Base-by-base conservation (phyloP, 2,113 vertebrate species). In the Synchiropus splendidus region DNA sequence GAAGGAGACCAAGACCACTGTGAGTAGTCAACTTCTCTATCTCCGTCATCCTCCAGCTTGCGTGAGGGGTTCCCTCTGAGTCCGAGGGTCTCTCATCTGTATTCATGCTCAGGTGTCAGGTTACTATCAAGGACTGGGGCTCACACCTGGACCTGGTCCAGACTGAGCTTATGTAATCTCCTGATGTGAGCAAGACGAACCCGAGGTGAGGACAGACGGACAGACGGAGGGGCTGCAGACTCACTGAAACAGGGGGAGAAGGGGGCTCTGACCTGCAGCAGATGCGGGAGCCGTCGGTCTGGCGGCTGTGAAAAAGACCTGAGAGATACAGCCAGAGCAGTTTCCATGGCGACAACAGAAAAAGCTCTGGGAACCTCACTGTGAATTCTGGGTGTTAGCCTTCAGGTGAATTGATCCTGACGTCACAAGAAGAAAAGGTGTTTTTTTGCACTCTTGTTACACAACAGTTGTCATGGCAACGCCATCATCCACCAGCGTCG, bases 1-100 rank as follows among this genome's bases (percentile, higher is more conserved):
- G 63, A 85, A 82, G 70, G 84, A 93, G 61, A 93, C 79, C 70
- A 89, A 87, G 75, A 86, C 79, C 64, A 92, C 90, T 0, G 90
- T 92, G 80, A 90, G 90, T 82, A 78, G n/a, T 45, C 34, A 13
- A 34, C 5, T 27, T 18, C n/a, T 17, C 32, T 13, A 21, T 21
- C 33, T n/a, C 31, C 18, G 16, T 6, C 39, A 6, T 16, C 14
- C 3, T 12, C 10, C 30, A 33, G 16, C 13, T 9, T 32, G 37
- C 51, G 33, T 31, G 17, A 39, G 39, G 36, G 9, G 9, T 37
- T 37, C 36, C 14, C 16, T 10, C 36, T 37, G 36, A 37, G 13
- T 37, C 16, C 16, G 36, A 37, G 6, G n/a, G 16, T 16, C 16
- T 14, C 13, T 15, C 35, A 3, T 36, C 12, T 14, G 11, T 35